Base-by-base conservation (phyloP, 2,888 invertebrate genomes). In the Rotaria sp. region DNA sequence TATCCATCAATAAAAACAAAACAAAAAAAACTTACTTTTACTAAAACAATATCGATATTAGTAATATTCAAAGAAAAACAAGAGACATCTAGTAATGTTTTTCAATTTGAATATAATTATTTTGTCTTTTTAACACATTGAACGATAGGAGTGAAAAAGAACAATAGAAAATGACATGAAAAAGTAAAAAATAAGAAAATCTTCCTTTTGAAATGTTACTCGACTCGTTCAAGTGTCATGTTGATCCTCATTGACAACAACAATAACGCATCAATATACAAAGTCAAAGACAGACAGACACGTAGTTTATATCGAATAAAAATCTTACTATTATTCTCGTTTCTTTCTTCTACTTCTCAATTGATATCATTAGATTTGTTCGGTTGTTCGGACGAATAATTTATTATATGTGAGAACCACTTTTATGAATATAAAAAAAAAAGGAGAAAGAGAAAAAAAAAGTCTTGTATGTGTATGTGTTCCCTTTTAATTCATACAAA, bases 351-450 rank as follows among this genome's bases (percentile, higher is more conserved):
- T 67, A 30, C 15, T 59, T 35, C 35, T 67, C 67, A 67, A 67
- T 67, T 67, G 67, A 67, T 35, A 67, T 67, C 67, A 67, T 67
- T 67, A 67, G 67, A 67, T 67, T 67, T 67, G 67, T 67, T 67
- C 67, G 67, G 67, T 38, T 67, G 67, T 67, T 67, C 35, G 67
- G 67, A 67, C 67, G 67, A 67, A 67, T 67, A 67, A 67, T 67
- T 67, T 67, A 67, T 67, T 35, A 67, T 67, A 67, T 67, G 35
- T 67, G 67, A 67, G 67, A 67, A 67, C 67, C 67, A 67, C 67
- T 67, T 67, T 67, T 67, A 67, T 35, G 67, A 67, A 30, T 67
- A 67, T 67, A 67, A 67, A 67, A 30, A 67, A n/a, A 35, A 13
- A 67, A 30, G n/a, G 38, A 52, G 52, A 35, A 67, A 35, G 67